Conservation (phyloP, 2,113 vertebrate species). For the Australoheros scitulus region DNA sequence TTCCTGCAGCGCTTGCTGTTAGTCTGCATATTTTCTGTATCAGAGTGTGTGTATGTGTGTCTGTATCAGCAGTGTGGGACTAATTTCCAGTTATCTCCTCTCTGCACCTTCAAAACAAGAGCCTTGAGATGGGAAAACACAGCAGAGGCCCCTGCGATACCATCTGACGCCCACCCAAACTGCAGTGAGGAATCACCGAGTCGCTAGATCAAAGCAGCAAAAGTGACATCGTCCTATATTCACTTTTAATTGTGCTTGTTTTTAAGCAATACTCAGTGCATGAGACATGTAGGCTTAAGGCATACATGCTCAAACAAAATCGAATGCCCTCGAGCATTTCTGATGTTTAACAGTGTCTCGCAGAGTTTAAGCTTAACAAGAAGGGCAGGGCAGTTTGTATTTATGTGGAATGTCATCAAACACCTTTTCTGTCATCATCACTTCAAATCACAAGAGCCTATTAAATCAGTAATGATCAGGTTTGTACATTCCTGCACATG, state of each 20-base stretch:
- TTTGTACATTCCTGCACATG: slow-evolving; percentile 36
- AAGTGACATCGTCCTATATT: background rate
- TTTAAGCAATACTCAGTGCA: background rate
- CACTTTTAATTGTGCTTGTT: background rate
- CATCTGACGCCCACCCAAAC: slow-evolving; percentile 16
- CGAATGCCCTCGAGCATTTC: background rate
- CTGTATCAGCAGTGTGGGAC: slow-evolving; percentile 1
- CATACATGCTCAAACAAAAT: background rate
- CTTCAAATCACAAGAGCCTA: slow-evolving; percentile 31
- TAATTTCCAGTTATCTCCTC: slow-evolving; percentile 1
- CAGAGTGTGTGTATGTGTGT: background rate
- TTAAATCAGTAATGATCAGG: slow-evolving; percentile 55
- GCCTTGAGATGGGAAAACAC: background rate
- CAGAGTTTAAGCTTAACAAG: background rate
- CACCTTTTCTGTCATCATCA: slow-evolving; percentile 5
- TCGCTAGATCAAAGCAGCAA: background rate
- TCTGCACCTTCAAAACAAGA: slow-evolving; percentile 27
- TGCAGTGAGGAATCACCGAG: background rate
- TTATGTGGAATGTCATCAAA: slow-evolving; percentile 40
- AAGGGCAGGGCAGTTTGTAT: slow-evolving; percentile 3
- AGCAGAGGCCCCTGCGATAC: background rate
- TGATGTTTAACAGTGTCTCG: slow-evolving; percentile 24
- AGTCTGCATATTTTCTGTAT: slow-evolving; percentile 25
- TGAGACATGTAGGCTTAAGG: background rate
- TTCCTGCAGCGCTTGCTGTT: slow-evolving; percentile 28